Evolutionary conservation across 92 coral and sea anemone genomes (phyloP), one percentile per base, ranked within the genome.

Genomic region (Actinernus sp.): DNA sequence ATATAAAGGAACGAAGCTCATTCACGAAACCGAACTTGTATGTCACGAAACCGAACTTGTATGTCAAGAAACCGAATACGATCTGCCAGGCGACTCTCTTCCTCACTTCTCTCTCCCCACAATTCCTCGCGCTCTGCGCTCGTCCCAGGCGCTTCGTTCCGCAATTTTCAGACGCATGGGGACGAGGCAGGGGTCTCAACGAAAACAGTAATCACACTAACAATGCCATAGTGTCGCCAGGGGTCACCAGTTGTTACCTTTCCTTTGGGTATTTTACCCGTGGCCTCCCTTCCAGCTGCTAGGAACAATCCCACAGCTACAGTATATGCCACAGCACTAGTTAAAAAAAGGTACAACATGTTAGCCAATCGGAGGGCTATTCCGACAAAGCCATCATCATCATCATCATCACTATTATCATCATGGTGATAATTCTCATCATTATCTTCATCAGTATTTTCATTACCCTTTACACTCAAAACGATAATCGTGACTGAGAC

Each of bases 281-380:
- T 86, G 22, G 92, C 79, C 63, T 90, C 97, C 48, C 74, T 58
- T 9, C 92, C 97, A 12, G 83, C 89, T 14, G 97, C 92, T 14
- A 90, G 74, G 58, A 90, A 90, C 67, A 90, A 58, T 3, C 97
- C 97, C 3, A 90, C 43, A 0, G 97, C 92, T 33, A 90, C 97
- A 6, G 97, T 78, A 28, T 90, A 90, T 2, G 97, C 97, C 6
- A 90, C 97, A 5, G 97, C 97, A 66, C 97, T 90, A 45, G 10
- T 45, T 45, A 6, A 9, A 8, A 45, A 8, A 17, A 9, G 8
- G 52, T 18, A 6, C 52, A 45, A 17, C 52, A 12, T 18, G 22
- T 45, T 8, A 7, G 7, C 41, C 41, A 36, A 36, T 36, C 8
- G 41, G 8, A 36, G 14, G 7, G 41, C 41, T 14, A 36, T 36